Evolutionary conservation across 1,140 invertebrate genomes (phyloP).

Genomic region (Diorhabda elongata): DNA sequence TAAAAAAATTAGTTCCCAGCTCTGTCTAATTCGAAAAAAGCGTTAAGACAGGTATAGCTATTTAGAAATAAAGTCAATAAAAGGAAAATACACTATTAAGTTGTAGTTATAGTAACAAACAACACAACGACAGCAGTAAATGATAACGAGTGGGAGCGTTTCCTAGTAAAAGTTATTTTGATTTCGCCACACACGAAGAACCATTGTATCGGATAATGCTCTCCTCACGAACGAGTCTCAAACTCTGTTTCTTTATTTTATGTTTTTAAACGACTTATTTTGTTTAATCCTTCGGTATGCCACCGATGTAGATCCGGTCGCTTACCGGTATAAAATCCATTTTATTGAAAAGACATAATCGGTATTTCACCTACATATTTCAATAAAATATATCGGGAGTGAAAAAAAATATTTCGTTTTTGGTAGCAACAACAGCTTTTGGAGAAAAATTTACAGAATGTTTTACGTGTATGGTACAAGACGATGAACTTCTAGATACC

Average conservation of each 20-base stretch:
- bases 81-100: constrained; percentile 3
- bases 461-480: no score
- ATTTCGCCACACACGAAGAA: constrained; percentile 1
- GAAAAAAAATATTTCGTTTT: no score
- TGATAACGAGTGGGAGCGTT: constrained; percentile 1
- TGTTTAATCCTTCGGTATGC: neutral
- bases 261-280: neutral
- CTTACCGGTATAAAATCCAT: no score
- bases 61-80: neutral
- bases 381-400: no score
- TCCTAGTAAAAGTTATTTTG: constrained; percentile 2
- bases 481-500: no score
- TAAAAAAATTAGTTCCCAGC: no score
- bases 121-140: constrained; percentile 2
- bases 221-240: neutral
- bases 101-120: constrained; percentile 2
- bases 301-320: no score
- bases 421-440: no score
- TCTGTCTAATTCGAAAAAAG: no score
- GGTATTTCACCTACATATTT: no score
- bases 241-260: constrained; percentile 1
- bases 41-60: neutral
- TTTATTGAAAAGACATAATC: no score
- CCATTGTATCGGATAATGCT: constrained; percentile 2
- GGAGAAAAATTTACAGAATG: no score